Evolutionary conservation across 1,140 invertebrate species (phyloP), one percentile per base, ranked within the genome.

Genomic region (Pectinophora gossypiella): DNA sequence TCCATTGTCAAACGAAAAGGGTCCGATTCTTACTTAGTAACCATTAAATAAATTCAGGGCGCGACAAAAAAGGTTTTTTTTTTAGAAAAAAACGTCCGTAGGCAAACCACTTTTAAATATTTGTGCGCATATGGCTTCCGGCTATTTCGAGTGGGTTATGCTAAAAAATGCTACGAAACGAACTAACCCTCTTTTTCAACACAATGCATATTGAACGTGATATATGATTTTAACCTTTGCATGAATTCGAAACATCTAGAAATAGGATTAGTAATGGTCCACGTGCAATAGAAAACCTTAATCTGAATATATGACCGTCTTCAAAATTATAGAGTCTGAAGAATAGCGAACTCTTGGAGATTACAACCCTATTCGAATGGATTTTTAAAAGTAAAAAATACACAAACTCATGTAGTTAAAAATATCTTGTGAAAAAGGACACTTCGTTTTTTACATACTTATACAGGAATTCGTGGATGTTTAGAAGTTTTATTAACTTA

Each of bases 81-180:
- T 36, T 22, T 21, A 35, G 52, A 75, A 76, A 82, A 83, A 80
- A 71, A 56, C 64, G 65, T 65, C 72, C 69, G 56, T 61, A 68
- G 76, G 65, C 69, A 59, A 67, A 77, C 74, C 81, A 75, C 75
- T 83, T 71, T 76, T 76, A 81, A 82, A 87, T 87, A 84, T 86
- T 85, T 87, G 79, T 82, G 64, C 70, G 51, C 78, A 78, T 73
- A 84, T 79, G 83, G 79, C 74, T 87, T 87, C 81, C 81, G 81
- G 83, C 76, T 75, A 82, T 76, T 86, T 81, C 23, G 80, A 84
- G 80, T 79, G 76, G 79, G 78, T 83, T 84, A 81, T 77, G 76
- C 73, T 79, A 85, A 83, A 84, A 73, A 80, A 74, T 44, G 18
- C 38, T 44, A 20, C 10, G 42, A 44, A 44, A 44, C 19, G 55